Evolutionary conservation across 2,888 invertebrate species (phyloP).

Genomic region (Orchesellides sinensis): DNA sequence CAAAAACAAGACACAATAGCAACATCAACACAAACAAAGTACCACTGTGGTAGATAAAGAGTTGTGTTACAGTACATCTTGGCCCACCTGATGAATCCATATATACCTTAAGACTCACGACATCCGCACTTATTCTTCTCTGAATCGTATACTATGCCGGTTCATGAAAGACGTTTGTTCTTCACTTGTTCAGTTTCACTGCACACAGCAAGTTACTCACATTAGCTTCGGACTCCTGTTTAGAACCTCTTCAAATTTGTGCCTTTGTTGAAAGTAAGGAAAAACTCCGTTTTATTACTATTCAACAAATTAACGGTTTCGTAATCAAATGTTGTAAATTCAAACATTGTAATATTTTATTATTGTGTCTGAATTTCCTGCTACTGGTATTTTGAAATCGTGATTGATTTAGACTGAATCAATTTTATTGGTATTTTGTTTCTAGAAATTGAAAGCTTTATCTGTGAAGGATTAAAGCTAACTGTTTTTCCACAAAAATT

Average conservation of each 20-base stretch:
- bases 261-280: conserved; percentile 13
- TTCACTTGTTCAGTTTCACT: conserved; percentile 61
- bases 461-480: too few species aligned
- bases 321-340: not conserved
- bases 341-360: not conserved
- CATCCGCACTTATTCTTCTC: conserved; percentile 68
- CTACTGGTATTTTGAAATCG: not conserved
- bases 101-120: conserved; percentile 64
- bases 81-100: conserved; percentile 60
- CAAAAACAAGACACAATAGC: conserved; percentile 2
- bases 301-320: not conserved
- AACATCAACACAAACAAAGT: conserved; percentile 8
- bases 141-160: conserved; percentile 67
- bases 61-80: conserved; percentile 53
- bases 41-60: conserved; percentile 1
- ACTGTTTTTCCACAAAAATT: too few species aligned
- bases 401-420: too few species aligned
- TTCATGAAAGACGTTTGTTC: conserved; percentile 64
- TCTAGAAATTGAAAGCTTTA: conserved; percentile 62
- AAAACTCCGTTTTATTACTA: not conserved
- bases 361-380: not conserved
- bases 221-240: not conserved
- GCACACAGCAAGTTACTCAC: conserved; percentile 40
- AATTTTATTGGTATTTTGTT: conserved; percentile 39
- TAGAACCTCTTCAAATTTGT: not conserved